Percentiles rank a stretch among this genome's conserved stretches.
These are phyloP conservation scores for Xenus cinereus DNA, from an alignment of 2,113 vertebrate genomes.

Conservation along the genomic window DNA sequence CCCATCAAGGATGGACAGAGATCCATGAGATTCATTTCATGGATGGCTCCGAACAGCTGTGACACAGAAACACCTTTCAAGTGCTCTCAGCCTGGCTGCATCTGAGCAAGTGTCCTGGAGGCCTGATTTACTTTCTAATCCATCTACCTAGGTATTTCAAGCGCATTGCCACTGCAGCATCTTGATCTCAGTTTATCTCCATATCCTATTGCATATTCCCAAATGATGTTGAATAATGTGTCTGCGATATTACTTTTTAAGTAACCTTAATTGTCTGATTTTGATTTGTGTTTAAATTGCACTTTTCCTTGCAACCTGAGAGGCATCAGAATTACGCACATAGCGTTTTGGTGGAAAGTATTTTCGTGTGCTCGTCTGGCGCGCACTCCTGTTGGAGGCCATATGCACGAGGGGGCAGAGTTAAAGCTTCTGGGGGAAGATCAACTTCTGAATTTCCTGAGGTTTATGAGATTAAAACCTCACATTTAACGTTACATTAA, in stretches of 20 bases:
- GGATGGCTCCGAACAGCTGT: not conserved
- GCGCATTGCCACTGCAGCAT: not conserved
- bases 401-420: not conserved
- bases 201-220: not conserved
- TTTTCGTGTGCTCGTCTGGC: accelerated
- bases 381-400: not conserved
- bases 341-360: not conserved
- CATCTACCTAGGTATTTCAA: not conserved
- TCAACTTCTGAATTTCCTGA: conserved; percentile 17
- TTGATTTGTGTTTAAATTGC: conserved; percentile 45
- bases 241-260: conserved; percentile 28
- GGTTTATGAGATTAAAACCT: conserved; percentile 59
- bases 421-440: conserved; percentile 43
- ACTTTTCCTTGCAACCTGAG: conserved; percentile 37
- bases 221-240: not conserved
- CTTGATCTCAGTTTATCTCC: not conserved
- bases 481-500: not conserved
- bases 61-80: not conserved
- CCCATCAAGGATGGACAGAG: not conserved
- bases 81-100: not conserved
- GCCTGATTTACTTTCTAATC: not conserved
- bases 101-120: not conserved
- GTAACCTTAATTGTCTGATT: conserved; percentile 46
- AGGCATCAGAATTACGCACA: not conserved
- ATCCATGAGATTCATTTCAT: not conserved